Evolutionary conservation across 2,113 vertebrate species (phyloP).

Genomic region (Merops nubicus): DNA sequence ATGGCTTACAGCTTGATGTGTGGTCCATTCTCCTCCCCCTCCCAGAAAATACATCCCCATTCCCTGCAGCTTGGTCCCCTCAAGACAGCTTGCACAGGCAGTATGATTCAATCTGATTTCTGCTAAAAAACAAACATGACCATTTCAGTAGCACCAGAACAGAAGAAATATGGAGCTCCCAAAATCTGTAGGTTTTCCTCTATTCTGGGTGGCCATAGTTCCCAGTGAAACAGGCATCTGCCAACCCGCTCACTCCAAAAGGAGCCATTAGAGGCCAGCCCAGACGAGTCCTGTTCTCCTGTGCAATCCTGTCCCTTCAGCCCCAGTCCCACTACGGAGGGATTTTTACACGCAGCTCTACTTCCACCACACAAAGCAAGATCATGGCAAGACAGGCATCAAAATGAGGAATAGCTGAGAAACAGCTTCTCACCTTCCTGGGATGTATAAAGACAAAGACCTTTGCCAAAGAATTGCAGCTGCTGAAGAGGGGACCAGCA

Average conservation of each 20-base stretch:
- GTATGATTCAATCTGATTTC: not conserved
- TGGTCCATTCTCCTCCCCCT: not conserved
- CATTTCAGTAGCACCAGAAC: not conserved
- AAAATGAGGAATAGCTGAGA: not conserved
- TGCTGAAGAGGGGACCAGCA: not conserved
- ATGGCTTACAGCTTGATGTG: not conserved
- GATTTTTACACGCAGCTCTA: not conserved
- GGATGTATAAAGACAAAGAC: not conserved
- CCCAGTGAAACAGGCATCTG: not conserved
- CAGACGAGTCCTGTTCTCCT: not conserved
- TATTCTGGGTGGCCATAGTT: not conserved
- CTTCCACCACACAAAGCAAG: not conserved
- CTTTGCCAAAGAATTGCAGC: not conserved
- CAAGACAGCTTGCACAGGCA: not conserved
- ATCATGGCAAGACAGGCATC: not conserved
- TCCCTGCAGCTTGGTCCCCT: not conserved
- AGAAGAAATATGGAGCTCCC: not conserved
- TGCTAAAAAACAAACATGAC: not conserved
- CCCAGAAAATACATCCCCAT: fast-evolving
- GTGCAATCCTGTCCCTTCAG: not conserved
- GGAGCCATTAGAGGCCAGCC: not conserved
- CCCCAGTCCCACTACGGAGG: not conserved
- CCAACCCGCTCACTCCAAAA: not conserved
- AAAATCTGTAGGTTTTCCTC: not conserved
- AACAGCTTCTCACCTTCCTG: not conserved